phyloP scores from a whole-genome alignment of 2,888 invertebrate genomes.

The Caenorhabditis panamensis region DNA sequence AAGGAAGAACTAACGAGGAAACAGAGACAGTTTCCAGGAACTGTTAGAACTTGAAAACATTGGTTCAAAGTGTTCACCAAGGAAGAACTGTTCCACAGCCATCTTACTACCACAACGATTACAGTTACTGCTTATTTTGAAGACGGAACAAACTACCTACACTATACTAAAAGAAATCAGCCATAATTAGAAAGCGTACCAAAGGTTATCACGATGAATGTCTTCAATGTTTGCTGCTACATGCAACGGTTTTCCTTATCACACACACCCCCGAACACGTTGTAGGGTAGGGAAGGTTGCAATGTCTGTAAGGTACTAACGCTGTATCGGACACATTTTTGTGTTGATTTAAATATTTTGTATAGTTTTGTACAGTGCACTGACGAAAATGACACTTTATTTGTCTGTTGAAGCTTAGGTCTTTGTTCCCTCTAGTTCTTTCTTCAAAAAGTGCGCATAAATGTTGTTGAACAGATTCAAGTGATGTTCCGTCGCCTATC shows the following conservation, averaged over 20 bases:
- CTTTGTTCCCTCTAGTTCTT: background rate
- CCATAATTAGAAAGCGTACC: constrained; percentile 23
- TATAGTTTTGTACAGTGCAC: constrained; percentile 1
- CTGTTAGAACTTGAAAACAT: no score
- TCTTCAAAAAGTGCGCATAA: no score
- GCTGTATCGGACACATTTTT: background rate
- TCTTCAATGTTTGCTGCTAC: constrained; percentile 45
- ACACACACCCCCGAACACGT: constrained; percentile 32
- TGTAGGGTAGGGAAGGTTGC: constrained; percentile 27
- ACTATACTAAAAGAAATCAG: background rate
- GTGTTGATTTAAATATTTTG: constrained; percentile 21
- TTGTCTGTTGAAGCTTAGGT: background rate
- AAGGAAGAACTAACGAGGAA: no score
- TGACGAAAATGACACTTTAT: background rate
- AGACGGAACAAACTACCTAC: background rate
- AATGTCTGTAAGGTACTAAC: constrained; percentile 21
- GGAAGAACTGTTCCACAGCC: no score
- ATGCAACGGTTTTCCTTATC: constrained; percentile 29
- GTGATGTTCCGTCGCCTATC: background rate
- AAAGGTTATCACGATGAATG: constrained; percentile 17
- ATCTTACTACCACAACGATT: no score
- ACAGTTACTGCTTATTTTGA: background rate
- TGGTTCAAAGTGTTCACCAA: no score
- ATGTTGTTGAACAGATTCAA: background rate
- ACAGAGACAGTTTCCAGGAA: no score